Conservation (phyloP, 2,888 invertebrate genomes). For the Synanthedon vespiformis region DNA sequence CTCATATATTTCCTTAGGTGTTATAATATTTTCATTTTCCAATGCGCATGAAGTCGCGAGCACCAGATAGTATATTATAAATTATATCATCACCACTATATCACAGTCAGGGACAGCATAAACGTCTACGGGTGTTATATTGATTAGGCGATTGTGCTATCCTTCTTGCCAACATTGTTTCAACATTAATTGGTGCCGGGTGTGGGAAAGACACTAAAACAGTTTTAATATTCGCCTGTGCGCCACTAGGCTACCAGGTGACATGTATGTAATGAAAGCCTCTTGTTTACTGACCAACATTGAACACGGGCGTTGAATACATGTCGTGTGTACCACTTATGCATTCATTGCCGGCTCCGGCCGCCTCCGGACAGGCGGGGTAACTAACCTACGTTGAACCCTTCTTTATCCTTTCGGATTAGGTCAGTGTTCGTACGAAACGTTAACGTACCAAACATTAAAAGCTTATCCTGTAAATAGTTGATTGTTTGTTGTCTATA, state of each 20-base stretch:
- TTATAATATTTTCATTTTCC: too few relatives aligned
- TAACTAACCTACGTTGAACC: constrained; percentile 42
- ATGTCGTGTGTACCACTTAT: constrained; percentile 41
- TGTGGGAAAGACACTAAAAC: not conserved
- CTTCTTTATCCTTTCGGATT: constrained; percentile 6
- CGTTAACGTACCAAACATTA: not conserved
- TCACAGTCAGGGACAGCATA: too few relatives aligned
- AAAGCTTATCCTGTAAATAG: too few relatives aligned
- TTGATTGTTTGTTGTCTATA: too few relatives aligned
- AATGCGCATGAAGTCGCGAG: too few relatives aligned
- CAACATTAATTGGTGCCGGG: too few relatives aligned
- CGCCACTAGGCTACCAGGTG: constrained; percentile 53
- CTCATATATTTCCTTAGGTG: too few relatives aligned
- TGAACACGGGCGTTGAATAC: constrained; percentile 41
- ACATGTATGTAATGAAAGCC: constrained; percentile 43
- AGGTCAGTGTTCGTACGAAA: not conserved
- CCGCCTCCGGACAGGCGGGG: constrained; percentile 29
- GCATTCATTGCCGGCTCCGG: constrained; percentile 45
- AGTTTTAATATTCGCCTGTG: not conserved
- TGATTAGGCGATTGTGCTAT: too few relatives aligned
- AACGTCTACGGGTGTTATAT: too few relatives aligned
- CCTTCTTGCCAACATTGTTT: too few relatives aligned
- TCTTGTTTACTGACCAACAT: constrained; percentile 48
- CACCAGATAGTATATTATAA: too few relatives aligned
- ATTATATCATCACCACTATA: too few relatives aligned